phyloP scores from a whole-genome alignment of 2,888 invertebrate genomes.

The Choreutis nemorana region DNA sequence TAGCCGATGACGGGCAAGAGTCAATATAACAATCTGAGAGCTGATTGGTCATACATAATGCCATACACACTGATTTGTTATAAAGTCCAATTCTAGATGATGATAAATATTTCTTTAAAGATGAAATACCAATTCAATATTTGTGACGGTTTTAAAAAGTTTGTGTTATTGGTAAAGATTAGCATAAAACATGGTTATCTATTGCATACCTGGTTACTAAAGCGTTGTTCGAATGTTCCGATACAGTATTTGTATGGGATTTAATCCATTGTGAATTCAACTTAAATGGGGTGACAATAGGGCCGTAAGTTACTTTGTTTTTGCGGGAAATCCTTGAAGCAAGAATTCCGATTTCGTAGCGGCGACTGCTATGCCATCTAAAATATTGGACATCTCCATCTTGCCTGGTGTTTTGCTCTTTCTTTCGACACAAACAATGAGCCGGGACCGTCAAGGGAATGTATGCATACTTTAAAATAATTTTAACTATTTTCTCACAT shows the following conservation, averaged over 20 bases:
- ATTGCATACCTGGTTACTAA: constrained; percentile 58
- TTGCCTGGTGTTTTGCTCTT: constrained; percentile 58
- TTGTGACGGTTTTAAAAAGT: constrained; percentile 56
- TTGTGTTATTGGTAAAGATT: constrained; percentile 48
- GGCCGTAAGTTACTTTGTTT: constrained; percentile 23
- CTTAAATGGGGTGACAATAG: constrained; percentile 29
- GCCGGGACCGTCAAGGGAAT: constrained; percentile 58
- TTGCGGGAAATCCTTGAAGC: constrained; percentile 38
- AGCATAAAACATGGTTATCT: constrained; percentile 60
- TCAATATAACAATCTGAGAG: constrained; percentile 57
- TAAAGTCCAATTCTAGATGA: constrained; percentile 30
- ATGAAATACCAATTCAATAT: constrained; percentile 39
- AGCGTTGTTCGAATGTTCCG: constrained; percentile 46
- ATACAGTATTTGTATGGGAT: constrained; percentile 34
- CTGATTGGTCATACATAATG: constrained; percentile 62
- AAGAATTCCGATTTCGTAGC: constrained; percentile 60
- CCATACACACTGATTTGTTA: constrained; percentile 30
- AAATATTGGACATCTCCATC: constrained; percentile 68
- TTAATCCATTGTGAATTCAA: constrained; percentile 26
- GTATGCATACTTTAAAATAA: constrained; percentile 54
- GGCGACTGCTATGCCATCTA: constrained; percentile 64
- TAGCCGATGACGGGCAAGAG: constrained; percentile 63
- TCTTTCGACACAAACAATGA: constrained; percentile 59
- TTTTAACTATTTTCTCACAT: constrained; percentile 36
- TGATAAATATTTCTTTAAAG: no score